These are phyloP conservation scores for Phengaris arion DNA, from an alignment of 2,888 invertebrate species.

Conservation along the genomic window DNA sequence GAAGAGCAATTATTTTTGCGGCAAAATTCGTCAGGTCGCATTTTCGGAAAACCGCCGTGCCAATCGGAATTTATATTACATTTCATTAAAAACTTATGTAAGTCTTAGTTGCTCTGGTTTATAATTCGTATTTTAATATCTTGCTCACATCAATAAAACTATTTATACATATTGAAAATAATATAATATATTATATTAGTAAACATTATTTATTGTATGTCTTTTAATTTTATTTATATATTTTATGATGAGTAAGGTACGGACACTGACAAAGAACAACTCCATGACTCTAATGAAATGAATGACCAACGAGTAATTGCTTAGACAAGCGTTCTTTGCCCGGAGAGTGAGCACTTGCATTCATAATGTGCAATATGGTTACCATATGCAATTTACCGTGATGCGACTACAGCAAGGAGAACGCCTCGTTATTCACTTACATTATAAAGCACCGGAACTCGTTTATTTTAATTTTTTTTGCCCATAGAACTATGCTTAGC, in stretches of 20 bases:
- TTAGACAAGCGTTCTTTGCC: slow-evolving; percentile 29
- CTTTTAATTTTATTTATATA: no score
- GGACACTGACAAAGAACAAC: slow-evolving; percentile 5
- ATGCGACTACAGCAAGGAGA: slow-evolving; percentile 13
- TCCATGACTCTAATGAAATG: slow-evolving; percentile 16
- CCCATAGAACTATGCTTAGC: background rate
- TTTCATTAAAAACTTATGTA: no score
- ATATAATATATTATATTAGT: no score
- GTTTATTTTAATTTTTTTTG: slow-evolving; percentile 6
- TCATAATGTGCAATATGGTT: slow-evolving; percentile 31
- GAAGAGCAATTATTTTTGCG: background rate
- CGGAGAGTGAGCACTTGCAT: slow-evolving; percentile 34
- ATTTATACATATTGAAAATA: no score
- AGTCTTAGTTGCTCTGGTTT: no score
- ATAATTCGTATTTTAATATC: no score
- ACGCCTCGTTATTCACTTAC: slow-evolving; percentile 13
- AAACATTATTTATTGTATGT: no score
- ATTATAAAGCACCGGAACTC: slow-evolving; percentile 2
- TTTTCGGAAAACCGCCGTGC: background rate
- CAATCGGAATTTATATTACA: background rate
- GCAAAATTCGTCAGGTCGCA: background rate
- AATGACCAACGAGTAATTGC: slow-evolving; percentile 27
- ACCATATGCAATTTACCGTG: slow-evolving; percentile 10
- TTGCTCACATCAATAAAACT: no score
- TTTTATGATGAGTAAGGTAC: background rate